Percentiles rank a stretch among this genome's conserved stretches.
Conservation (phyloP, 2,888 invertebrate species). For the Oscheius onirici region DNA sequence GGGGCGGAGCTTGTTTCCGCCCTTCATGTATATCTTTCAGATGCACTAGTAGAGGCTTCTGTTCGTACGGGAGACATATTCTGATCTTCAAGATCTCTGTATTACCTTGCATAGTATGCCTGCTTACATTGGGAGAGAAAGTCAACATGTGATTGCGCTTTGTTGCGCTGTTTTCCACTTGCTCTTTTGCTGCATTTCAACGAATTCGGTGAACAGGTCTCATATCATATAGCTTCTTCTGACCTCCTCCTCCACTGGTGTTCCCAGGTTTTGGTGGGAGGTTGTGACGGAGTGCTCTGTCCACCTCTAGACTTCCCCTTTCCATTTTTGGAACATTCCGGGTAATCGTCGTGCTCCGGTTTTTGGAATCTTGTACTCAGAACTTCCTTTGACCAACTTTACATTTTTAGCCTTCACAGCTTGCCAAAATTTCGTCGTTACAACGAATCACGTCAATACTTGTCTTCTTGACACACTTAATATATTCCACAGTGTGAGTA, state of each 20-base stretch:
- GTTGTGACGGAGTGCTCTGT: constrained; percentile 22
- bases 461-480: constrained; percentile 28
- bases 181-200: too few species aligned
- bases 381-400: constrained; percentile 5
- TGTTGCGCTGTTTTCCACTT: too few species aligned
- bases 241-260: too few species aligned
- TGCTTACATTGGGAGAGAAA: too few species aligned
- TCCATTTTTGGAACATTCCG: constrained; percentile 10
- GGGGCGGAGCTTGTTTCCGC: constrained; percentile 33
- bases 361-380: constrained; percentile 1
- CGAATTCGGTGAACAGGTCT: too few species aligned
- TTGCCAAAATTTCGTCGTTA: constrained; percentile 32
- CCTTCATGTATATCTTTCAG: not conserved
- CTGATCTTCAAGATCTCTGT: too few species aligned
- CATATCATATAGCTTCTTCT: too few species aligned
- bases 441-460: constrained; percentile 31
- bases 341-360: constrained; percentile 1
- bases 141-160: too few species aligned
- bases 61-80: not conserved
- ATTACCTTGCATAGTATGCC: too few species aligned
- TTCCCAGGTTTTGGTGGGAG: too few species aligned
- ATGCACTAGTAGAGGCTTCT: constrained; percentile 25
- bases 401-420: not conserved
- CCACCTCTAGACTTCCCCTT: constrained; percentile 13
- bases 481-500: constrained; percentile 29